Conservation (phyloP, 2,888 invertebrate genomes). For the Dioctria linearis region DNA sequence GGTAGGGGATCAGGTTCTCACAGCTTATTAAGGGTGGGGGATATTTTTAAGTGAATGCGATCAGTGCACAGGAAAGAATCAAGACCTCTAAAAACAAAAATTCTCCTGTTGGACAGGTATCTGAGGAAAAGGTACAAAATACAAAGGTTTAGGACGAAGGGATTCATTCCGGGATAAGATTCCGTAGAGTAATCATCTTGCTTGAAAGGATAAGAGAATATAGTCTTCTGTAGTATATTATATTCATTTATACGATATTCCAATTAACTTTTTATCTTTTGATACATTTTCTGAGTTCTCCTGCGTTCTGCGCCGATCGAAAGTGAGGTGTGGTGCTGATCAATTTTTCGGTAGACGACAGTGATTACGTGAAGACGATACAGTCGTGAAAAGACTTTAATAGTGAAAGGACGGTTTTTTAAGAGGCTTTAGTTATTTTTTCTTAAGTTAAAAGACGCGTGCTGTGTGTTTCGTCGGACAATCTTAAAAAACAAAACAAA, state of each 20-base stretch:
- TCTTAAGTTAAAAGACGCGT: conserved; percentile 13
- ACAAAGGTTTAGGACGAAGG: conserved; percentile 70
- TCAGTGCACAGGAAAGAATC: conserved; percentile 49
- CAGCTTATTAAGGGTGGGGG: conserved; percentile 56
- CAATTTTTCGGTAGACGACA: conserved; percentile 39
- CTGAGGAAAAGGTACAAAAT: conserved; percentile 65
- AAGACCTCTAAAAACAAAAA: conserved; percentile 40
- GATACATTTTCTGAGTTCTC: conserved; percentile 22
- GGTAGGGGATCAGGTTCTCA: conserved; percentile 59
- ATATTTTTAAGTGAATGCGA: conserved; percentile 46
- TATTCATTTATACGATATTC: conserved; percentile 13
- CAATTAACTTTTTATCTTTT: conserved; percentile 38
- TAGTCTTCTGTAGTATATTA: neutral
- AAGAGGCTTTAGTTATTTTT: neutral
- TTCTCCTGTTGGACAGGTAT: conserved; percentile 51
- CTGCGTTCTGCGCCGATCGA: conserved; percentile 44
- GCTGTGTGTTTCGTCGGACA: conserved; percentile 10
- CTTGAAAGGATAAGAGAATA: conserved; percentile 44
- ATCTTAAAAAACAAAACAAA: conserved; percentile 39
- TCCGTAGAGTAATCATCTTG: conserved; percentile 69
- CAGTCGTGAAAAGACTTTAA: conserved; percentile 54
- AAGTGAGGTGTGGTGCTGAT: conserved; percentile 52
- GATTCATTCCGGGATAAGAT: conserved; percentile 74
- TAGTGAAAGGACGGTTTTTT: conserved; percentile 53
- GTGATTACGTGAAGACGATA: conserved; percentile 33